Base-by-base conservation (phyloP, 2,113 vertebrate species). In the Hippocampus barbouri region DNA sequence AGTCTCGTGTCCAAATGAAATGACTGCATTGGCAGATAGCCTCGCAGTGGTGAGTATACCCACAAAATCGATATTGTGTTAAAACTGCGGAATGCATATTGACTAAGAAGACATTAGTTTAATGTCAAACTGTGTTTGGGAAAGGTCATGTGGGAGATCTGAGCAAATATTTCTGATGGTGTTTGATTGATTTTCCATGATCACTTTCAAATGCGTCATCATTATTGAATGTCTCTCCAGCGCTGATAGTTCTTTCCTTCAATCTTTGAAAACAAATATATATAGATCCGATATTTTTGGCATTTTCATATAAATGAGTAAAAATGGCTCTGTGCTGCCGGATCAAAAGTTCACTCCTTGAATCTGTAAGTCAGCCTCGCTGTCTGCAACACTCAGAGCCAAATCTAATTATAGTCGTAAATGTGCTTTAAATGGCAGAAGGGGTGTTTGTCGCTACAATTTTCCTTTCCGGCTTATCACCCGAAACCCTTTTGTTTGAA, bases 131-230 rank as follows among this genome's bases (percentile, higher is more conserved):
- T 70, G 59, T 70, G 30, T 85, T 85, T 54, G 30, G 25, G 78
- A 83, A 89, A 82, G 79, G 80, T 86, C 68, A 82, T 71, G 53
- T 65, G 71, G 66, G 78, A 77, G 68, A 51, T 70, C 66, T 71
- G 76, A 71, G 71, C 71, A 64, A 72, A 77, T 73, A 60, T 47
- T 25, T 47, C 62, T 41, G 61, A 65, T 54, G 49, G 18, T 71
- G 40, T 71, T 74, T 54, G 47, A 47, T 66, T 12, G 30, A 72
- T 71, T 74, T 34, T 43, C 15, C 15, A 18, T 64, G n/a, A 77
- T 49, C 25, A 47, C 38, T 5, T 2, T 41, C 30, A 54, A 51
- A 51, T 8, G 34, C 56, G 27, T 60, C 25, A 47, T 54, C 56
- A 68, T 72, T 14, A 64, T n/a, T 59, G 21, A n/a, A 23, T 12